phyloP scores from a whole-genome alignment of 2,113 vertebrate genomes.

The Vidua chalybeata region DNA sequence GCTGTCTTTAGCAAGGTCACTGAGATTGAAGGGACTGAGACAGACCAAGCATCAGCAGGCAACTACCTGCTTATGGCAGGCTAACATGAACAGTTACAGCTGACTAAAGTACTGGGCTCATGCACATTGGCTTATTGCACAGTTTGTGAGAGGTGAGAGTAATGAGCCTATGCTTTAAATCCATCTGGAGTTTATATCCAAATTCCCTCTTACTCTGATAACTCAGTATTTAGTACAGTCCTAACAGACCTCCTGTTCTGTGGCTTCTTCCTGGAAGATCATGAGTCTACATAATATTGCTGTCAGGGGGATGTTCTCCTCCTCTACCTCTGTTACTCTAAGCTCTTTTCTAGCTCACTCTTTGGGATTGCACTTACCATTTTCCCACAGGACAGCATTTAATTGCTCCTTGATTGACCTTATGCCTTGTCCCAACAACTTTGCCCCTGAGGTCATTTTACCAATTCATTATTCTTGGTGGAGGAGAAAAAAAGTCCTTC shows the following conservation, averaged over 20 bases:
- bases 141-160: slow-evolving; percentile 10
- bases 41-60: background rate
- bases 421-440: slow-evolving; percentile 69
- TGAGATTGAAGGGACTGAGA: background rate
- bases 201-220: slow-evolving; percentile 34
- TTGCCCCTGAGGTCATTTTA: slow-evolving; percentile 62
- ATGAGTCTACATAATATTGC: background rate
- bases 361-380: background rate
- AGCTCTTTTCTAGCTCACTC: background rate
- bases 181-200: background rate
- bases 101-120: background rate
- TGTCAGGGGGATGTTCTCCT: background rate
- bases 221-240: slow-evolving; percentile 26
- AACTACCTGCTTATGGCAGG: background rate
- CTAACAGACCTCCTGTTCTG: slow-evolving; percentile 13
- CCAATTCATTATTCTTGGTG: slow-evolving; percentile 54
- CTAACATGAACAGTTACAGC: background rate
- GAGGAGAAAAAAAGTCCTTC: background rate
- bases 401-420: slow-evolving; percentile 71
- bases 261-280: background rate
- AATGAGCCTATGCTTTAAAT: slow-evolving; percentile 18
- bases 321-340: background rate
- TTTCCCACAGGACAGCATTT: slow-evolving; percentile 62
- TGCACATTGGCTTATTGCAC: background rate
- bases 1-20: background rate